phyloP scores from a whole-genome alignment of 2,797 vertebrate genomes.

The Betta splendens region DNA sequence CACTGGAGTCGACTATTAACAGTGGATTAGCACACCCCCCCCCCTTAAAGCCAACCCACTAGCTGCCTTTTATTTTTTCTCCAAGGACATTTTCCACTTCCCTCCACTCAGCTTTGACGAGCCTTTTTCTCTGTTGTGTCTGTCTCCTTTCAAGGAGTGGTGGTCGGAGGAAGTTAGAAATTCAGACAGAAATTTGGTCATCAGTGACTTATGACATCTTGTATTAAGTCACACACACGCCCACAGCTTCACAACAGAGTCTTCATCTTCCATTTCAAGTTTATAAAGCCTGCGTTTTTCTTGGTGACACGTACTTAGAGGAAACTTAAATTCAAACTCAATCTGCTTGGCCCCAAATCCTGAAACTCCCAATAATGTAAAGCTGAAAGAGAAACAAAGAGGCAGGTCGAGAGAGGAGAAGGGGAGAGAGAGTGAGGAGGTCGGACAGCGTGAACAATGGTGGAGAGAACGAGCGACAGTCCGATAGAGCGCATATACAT shows the following conservation, averaged over 20 bases:
- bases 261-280: conserved; percentile 5
- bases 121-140: conserved; percentile 11
- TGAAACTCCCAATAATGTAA: conserved; percentile 29
- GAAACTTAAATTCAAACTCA: conserved; percentile 16
- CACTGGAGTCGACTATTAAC: conserved; percentile 35
- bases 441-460: conserved; percentile 31
- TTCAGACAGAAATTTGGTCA: conserved; percentile 29
- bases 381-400: conserved; percentile 20
- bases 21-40: conserved; percentile 26
- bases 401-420: conserved; percentile 30
- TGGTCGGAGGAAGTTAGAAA: conserved; percentile 27
- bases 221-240: conserved; percentile 20
- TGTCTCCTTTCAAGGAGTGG: conserved; percentile 17
- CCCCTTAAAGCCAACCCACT: not conserved
- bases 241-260: not conserved
- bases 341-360: conserved; percentile 10
- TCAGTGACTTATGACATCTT: conserved; percentile 38
- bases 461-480: conserved; percentile 30
- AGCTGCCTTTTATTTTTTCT: conserved; percentile 11
- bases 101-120: conserved; percentile 9
- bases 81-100: conserved; percentile 19
- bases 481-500: conserved; percentile 30
- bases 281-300: conserved; percentile 24
- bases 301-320: conserved; percentile 1
- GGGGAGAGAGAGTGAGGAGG: conserved; percentile 21